Base-by-base conservation (phyloP, 2,797 vertebrate genomes). In the Carapus acus region DNA sequence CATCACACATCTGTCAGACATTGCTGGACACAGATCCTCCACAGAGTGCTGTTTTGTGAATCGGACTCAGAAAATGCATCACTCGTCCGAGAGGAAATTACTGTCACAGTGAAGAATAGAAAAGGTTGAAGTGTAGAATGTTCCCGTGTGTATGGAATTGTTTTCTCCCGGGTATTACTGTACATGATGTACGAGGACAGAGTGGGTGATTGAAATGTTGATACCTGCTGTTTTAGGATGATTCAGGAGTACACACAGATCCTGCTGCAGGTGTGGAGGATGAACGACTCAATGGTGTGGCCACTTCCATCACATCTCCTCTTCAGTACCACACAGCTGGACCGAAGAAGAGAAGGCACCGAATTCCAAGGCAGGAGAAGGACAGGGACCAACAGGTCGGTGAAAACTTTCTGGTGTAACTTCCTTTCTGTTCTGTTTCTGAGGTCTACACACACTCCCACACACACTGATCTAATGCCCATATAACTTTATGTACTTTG, bases 341-440 rank as follows among this genome's bases (percentile, higher is more conserved):
- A 44, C 65, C 77, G n/a, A 90, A 88, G 59, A 90, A 78, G 61
- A 88, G 83, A 75, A 83, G 86, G 39, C 88, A 88, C 43, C 71
- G 86, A 15, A 71, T 86, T 59, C 71, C 76, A 22, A 83, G 83
- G 31, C 82, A 80, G 68, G 88, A 90, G 23, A 86, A 77, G 56
- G 87, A 89, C 8, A 83, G 81, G 72, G 88, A 89, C 8, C 64
- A 73, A 58, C 85, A 86, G 77, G 88, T 89, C 56, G 45, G 2
- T 36, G 11, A 36, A 36, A 36, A 36, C 31, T 3, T 36, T 15
- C 13, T 15, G 2, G 52, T 45, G 8, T 31, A 13, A 40, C 3
- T 14, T 46, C 8, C 27, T 27, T 4, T 27, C 5, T 27, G 24
- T 27, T n/a, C n/a, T n/a, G n/a, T n/a, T n/a, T n/a, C n/a, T n/a